phyloP scores from a whole-genome alignment of 2,113 vertebrate species.

The Hucho hucho region DNA sequence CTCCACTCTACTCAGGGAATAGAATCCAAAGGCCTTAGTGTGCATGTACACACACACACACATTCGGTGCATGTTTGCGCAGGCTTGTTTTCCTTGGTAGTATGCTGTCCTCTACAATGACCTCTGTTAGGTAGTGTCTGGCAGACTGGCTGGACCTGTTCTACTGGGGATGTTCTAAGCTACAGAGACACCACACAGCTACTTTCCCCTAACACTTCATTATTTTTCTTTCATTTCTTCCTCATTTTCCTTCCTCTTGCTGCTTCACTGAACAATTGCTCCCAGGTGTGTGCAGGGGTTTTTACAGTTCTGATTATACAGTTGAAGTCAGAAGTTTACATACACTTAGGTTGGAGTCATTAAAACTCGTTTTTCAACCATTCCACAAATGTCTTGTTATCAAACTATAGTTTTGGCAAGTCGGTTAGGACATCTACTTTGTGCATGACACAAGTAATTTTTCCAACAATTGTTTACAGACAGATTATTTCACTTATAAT shows the following conservation, averaged over 20 bases:
- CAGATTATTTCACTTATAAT: no score
- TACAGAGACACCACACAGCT: background rate
- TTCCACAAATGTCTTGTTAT: no score
- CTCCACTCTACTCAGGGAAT: conserved; percentile 41
- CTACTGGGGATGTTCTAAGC: conserved; percentile 26
- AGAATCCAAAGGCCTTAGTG: conserved; percentile 49
- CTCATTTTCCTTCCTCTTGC: background rate
- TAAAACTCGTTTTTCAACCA: no score
- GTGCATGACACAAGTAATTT: no score
- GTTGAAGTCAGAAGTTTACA: no score
- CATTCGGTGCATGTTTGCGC: conserved; percentile 47
- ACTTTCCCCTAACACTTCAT: background rate
- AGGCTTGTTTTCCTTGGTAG: conserved; percentile 49
- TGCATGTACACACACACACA: conserved; percentile 32
- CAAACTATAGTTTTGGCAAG: no score
- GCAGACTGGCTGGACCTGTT: conserved; percentile 67
- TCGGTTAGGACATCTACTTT: no score
- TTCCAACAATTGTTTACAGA: no score
- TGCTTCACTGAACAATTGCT: background rate
- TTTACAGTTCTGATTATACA: background rate
- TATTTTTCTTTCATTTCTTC: background rate
- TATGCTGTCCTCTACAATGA: conserved; percentile 60
- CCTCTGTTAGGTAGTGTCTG: conserved; percentile 47
- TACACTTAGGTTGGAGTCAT: no score
- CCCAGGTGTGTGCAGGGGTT: background rate